Conservation (phyloP, 1,140 invertebrate genomes). For the Frieseomelitta varia region DNA sequence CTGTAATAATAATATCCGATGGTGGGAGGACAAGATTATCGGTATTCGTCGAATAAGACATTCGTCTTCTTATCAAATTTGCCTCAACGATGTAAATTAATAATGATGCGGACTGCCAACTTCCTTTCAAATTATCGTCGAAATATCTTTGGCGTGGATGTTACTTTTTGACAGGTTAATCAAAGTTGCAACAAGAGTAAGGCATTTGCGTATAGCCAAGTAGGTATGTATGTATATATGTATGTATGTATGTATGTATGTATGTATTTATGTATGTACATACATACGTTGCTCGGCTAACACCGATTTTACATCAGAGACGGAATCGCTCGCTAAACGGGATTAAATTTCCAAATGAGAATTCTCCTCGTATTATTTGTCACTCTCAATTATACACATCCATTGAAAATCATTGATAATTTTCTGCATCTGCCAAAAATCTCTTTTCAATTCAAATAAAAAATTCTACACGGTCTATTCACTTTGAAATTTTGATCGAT, state of each 20-base stretch:
- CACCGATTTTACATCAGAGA: conserved; percentile 2
- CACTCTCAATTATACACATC: not conserved
- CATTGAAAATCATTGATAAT: not conserved
- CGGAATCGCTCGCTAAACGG: not conserved
- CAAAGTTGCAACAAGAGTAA: conserved; percentile 34
- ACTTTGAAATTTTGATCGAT: not conserved
- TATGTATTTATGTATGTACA: too few relatives aligned
- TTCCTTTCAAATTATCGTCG: conserved; percentile 34
- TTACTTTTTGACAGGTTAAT: conserved; percentile 37
- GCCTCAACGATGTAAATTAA: not conserved
- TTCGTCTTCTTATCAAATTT: not conserved
- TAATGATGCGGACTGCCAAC: conserved; percentile 17
- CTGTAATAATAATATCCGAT: not conserved
- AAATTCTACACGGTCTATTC: not conserved
- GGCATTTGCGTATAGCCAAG: not conserved
- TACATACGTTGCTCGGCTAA: not conserved
- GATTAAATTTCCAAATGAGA: not conserved
- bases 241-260: too few relatives aligned
- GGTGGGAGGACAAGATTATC: not conserved
- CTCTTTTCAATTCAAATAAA: too few relatives aligned
- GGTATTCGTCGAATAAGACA: not conserved
- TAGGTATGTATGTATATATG: too few relatives aligned
- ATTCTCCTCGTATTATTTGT: not conserved
- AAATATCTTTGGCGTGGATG: conserved; percentile 12
- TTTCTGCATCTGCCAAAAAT: not conserved